Evolutionary conservation across 2,113 vertebrate species (phyloP).

Genomic region (Perca flavescens): DNA sequence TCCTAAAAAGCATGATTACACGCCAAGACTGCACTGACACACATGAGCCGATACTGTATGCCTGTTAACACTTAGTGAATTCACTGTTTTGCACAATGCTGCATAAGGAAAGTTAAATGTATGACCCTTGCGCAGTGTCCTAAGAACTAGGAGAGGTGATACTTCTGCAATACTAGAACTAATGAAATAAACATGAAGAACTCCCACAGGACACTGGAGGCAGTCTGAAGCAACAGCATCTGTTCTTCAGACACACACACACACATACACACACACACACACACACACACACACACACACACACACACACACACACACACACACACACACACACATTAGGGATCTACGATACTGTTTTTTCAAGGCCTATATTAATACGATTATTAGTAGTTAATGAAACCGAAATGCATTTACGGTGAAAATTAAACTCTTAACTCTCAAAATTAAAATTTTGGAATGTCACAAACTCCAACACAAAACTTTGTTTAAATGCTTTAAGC

Average conservation of each 20-base stretch:
- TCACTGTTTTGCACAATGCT: neutral
- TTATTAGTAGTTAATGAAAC: too few species aligned
- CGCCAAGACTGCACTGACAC: neutral
- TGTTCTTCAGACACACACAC: slow-evolving; percentile 44
- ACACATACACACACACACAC: slow-evolving; percentile 14
- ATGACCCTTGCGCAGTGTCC: slow-evolving; percentile 28
- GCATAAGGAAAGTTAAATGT: neutral
- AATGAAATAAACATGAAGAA: slow-evolving; percentile 80
- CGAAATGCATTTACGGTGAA: too few species aligned
- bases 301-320: neutral
- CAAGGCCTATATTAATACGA: too few species aligned
- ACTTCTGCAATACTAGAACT: slow-evolving; percentile 60
- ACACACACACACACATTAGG: neutral
- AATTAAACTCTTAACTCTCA: too few species aligned
- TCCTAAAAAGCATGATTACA: neutral
- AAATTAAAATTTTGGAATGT: too few species aligned
- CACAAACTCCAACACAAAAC: too few species aligned
- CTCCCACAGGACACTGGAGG: slow-evolving; percentile 58
- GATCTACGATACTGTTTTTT: too few species aligned
- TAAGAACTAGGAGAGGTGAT: slow-evolving; percentile 46
- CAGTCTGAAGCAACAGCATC: slow-evolving; percentile 55
- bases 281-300: neutral
- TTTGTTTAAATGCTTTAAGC: too few species aligned
- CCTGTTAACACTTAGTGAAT: neutral
- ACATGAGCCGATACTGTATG: neutral